A percentile compares a stretch with the other conserved stretches of the same genome.
phyloP scores from a whole-genome alignment of 2,113 vertebrate genomes.

The Ctenomys sociabilis region DNA sequence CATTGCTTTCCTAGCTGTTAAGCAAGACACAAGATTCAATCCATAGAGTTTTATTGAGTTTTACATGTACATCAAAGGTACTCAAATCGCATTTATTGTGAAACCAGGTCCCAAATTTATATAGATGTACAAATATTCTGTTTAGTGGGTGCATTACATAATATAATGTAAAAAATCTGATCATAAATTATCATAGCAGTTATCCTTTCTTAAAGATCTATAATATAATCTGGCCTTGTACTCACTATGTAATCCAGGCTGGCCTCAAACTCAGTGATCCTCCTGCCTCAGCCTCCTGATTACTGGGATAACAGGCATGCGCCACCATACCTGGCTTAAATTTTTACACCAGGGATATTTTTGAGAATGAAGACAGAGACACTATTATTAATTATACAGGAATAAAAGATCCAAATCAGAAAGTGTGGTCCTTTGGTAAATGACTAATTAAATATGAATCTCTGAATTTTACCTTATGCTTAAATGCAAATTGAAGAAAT shows the following conservation, averaged over 20 bases:
- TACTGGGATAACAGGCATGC: background rate
- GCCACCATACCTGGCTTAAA: background rate
- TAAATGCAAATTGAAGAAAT: background rate
- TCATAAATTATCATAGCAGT: background rate
- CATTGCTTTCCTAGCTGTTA: background rate
- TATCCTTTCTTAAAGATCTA: background rate
- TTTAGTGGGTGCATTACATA: background rate
- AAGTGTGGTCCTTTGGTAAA: background rate
- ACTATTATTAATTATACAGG: slow-evolving; percentile 32
- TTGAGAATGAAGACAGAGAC: background rate
- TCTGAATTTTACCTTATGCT: background rate
- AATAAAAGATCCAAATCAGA: background rate
- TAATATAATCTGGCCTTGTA: background rate
- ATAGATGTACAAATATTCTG: background rate
- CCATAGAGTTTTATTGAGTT: background rate
- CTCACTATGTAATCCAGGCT: background rate
- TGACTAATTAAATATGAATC: background rate
- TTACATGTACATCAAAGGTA: background rate
- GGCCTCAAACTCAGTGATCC: background rate
- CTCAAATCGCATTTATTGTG: background rate
- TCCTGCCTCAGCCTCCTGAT: background rate
- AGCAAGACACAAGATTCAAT: background rate
- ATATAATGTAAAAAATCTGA: background rate
- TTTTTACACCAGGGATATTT: background rate
- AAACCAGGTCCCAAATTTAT: background rate